Percentiles rank a stretch among this genome's conserved stretches.
Evolutionary conservation across 2,797 vertebrate species (phyloP).

Genomic region (Melanotaenia trifasciata): DNA sequence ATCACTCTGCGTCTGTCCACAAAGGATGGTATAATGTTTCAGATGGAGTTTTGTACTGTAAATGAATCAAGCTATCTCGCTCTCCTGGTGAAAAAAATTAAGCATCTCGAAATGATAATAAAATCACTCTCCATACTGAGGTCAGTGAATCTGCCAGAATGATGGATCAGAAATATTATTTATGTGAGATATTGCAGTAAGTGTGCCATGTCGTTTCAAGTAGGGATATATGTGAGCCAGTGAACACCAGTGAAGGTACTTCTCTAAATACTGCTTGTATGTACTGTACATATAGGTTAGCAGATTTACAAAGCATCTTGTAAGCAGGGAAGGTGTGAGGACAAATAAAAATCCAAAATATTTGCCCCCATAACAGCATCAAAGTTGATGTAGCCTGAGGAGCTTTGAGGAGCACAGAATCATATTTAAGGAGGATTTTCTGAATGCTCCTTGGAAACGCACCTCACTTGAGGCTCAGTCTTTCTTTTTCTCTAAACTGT

Average conservation of each 20-base stretch:
- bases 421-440: conserved; percentile 55
- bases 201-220: conserved; percentile 63
- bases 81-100: conserved; percentile 54
- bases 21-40: conserved; percentile 69
- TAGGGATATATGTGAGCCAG: conserved; percentile 60
- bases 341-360: conserved; percentile 62
- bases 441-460: conserved; percentile 42
- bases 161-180: conserved; percentile 54
- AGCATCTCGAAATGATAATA: conserved; percentile 52
- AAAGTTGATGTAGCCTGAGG: conserved; percentile 65
- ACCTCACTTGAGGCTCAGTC: conserved; percentile 58
- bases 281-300: conserved; percentile 85
- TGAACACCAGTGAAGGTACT: conserved; percentile 65
- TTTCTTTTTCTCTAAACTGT: conserved; percentile 57
- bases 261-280: conserved; percentile 81
- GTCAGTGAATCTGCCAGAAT: conserved; percentile 36
- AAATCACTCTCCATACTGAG: conserved; percentile 38
- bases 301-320: conserved; percentile 68
- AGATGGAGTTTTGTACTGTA: conserved; percentile 75
- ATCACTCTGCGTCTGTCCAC: conserved; percentile 66
- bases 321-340: conserved; percentile 60
- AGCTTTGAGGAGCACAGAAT: conserved; percentile 61
- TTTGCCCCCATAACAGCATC: conserved; percentile 49
- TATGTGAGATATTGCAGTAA: conserved; percentile 61
- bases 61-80: conserved; percentile 79